Conservation (phyloP, 2,888 invertebrate species). For the Lasioglossum morio region DNA sequence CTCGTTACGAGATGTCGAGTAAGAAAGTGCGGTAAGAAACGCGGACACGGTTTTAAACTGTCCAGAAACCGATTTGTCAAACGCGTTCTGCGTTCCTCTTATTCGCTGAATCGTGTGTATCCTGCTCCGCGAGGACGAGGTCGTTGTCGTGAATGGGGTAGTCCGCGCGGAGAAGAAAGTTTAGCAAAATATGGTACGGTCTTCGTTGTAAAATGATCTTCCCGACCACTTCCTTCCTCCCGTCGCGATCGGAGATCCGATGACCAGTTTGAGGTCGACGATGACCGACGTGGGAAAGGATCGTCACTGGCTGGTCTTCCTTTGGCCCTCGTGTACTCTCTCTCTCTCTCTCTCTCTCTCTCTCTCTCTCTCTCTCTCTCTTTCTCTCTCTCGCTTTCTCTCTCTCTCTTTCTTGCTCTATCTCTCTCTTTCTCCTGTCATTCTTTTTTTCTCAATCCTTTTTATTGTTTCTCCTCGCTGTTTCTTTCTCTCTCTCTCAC, state of each 20-base stretch:
- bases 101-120: conserved; percentile 9
- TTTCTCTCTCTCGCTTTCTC: conserved; percentile 46
- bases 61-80: conserved; percentile 12
- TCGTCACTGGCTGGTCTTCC: conserved; percentile 77
- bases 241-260: conserved; percentile 79
- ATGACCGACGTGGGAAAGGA: conserved; percentile 84
- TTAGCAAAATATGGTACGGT: conserved; percentile 76
- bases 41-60: too few species aligned
- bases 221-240: conserved; percentile 84
- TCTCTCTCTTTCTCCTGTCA: conserved; percentile 33
- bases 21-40: not conserved
- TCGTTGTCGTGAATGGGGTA: conserved; percentile 52
- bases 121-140: conserved; percentile 30
- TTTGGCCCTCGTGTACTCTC: conserved; percentile 43
- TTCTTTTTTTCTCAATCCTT: conserved; percentile 22
- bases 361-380: conserved; percentile 35
- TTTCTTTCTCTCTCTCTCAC: conserved; percentile 32
- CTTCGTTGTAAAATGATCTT: conserved; percentile 82
- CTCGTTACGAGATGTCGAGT: too few species aligned
- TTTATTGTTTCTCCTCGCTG: conserved; percentile 17
- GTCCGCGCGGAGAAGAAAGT: conserved; percentile 67
- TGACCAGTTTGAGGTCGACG: conserved; percentile 84
- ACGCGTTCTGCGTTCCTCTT: conserved; percentile 18
- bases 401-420: conserved; percentile 32
- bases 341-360: conserved; percentile 37